These are phyloP conservation scores for Cancer borealis DNA, from an alignment of 2,888 invertebrate species.

Conservation along the genomic window DNA sequence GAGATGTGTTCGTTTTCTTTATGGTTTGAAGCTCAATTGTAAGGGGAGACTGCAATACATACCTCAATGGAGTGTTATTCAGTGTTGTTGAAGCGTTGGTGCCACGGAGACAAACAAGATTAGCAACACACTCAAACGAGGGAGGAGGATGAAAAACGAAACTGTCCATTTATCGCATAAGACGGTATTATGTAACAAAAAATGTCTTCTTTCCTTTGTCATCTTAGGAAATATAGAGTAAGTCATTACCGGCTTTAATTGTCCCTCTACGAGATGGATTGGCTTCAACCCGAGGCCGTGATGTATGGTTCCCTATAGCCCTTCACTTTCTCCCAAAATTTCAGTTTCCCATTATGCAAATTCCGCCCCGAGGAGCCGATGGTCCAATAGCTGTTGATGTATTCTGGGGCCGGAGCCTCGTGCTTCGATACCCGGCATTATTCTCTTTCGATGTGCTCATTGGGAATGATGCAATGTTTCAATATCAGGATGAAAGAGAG, in stretches of 20 bases:
- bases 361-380: constrained; percentile 3
- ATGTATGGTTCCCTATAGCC: background rate
- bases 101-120: too few relatives aligned
- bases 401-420: background rate
- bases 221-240: background rate
- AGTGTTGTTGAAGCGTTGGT: too few relatives aligned
- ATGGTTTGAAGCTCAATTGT: too few relatives aligned
- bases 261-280: background rate
- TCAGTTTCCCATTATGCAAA: constrained; percentile 2
- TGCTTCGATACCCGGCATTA: background rate
- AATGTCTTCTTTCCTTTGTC: constrained; percentile 20
- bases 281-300: background rate
- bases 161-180: constrained; percentile 12
- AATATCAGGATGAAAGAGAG: background rate
- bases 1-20: too few relatives aligned
- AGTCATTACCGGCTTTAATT: constrained; percentile 10
- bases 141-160: background rate
- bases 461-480: background rate
- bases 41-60: too few relatives aligned
- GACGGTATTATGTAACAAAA: background rate
- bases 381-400: background rate
- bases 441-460: background rate
- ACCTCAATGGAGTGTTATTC: too few relatives aligned
- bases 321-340: background rate
- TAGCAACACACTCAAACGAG: background rate